A percentile compares a stretch with the other conserved stretches of the same genome.
These are phyloP conservation scores for Tipula helvola DNA, from an alignment of 2,888 invertebrate genomes.

Conservation along the genomic window DNA sequence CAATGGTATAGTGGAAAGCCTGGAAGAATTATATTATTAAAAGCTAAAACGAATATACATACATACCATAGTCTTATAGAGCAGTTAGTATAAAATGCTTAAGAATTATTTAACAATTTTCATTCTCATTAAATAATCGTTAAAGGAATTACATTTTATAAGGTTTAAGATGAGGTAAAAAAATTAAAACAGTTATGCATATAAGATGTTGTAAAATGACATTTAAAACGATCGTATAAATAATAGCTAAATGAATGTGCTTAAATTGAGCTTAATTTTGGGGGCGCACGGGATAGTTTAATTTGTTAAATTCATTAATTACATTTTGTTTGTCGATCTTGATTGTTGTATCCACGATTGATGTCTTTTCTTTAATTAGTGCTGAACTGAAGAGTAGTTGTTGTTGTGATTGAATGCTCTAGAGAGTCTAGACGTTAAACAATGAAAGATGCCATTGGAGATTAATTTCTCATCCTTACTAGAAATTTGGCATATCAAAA, in stretches of 20 bases:
- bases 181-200: not conserved
- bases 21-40: not conserved
- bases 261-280: not conserved
- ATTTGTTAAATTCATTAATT: no score
- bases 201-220: not conserved
- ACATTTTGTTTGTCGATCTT: no score
- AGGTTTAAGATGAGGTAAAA: not conserved
- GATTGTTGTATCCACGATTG: no score
- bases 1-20: not conserved
- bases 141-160: not conserved
- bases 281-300: not conserved
- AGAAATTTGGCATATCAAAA: no score
- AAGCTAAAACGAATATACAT: not conserved
- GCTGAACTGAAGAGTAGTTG: no score
- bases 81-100: not conserved
- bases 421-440: no score
- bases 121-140: not conserved
- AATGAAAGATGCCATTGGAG: no score
- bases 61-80: not conserved
- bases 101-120: not conserved
- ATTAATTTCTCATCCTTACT: no score
- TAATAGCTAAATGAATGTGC: not conserved
- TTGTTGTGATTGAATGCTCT: no score
- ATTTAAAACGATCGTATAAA: not conserved
- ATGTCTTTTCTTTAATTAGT: no score